Percentiles rank a stretch among this genome's conserved stretches.
phyloP scores from a whole-genome alignment of 2,888 invertebrate species.

The Drosophila kuntzei region DNA sequence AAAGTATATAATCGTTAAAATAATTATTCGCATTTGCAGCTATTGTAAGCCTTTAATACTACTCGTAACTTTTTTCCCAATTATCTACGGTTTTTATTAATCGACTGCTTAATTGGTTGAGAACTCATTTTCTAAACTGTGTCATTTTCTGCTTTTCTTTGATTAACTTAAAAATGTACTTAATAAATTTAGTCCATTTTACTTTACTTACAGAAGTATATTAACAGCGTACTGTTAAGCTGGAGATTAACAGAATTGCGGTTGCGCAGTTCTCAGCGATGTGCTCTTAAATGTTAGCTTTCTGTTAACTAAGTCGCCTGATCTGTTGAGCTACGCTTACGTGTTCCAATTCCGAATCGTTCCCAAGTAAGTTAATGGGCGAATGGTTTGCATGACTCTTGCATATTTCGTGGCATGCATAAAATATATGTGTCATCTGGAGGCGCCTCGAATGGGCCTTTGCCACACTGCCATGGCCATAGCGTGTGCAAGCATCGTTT shows the following conservation, averaged over 20 bases:
- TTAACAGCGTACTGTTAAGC: slow-evolving; percentile 20
- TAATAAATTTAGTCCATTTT: background rate
- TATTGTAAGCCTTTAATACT: too few relatives aligned
- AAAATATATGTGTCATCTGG: slow-evolving; percentile 51
- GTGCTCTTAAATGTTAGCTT: slow-evolving; percentile 70
- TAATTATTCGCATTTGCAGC: too few relatives aligned
- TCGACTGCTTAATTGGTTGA: too few relatives aligned
- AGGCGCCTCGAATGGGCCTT: slow-evolving; percentile 45
- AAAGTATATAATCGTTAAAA: too few relatives aligned
- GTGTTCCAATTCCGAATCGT: slow-evolving; percentile 47
- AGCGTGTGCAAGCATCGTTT: slow-evolving; percentile 40
- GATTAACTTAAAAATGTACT: background rate
- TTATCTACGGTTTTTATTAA: too few relatives aligned
- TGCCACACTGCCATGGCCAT: slow-evolving; percentile 12
- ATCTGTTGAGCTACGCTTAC: slow-evolving; percentile 6
- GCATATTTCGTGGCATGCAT: slow-evolving; percentile 47
- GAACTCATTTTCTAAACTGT: background rate
- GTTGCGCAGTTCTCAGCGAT: slow-evolving; percentile 47
- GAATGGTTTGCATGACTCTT: slow-evolving; percentile 50
- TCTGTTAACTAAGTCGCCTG: slow-evolving; percentile 38
- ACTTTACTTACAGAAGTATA: background rate
- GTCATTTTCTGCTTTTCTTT: background rate
- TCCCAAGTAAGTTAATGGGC: slow-evolving; percentile 40
- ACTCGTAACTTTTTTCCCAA: too few relatives aligned
- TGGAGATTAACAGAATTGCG: slow-evolving; percentile 37